Conservation (phyloP, 2,888 invertebrate genomes). For the Cryptophagus acutangulus region DNA sequence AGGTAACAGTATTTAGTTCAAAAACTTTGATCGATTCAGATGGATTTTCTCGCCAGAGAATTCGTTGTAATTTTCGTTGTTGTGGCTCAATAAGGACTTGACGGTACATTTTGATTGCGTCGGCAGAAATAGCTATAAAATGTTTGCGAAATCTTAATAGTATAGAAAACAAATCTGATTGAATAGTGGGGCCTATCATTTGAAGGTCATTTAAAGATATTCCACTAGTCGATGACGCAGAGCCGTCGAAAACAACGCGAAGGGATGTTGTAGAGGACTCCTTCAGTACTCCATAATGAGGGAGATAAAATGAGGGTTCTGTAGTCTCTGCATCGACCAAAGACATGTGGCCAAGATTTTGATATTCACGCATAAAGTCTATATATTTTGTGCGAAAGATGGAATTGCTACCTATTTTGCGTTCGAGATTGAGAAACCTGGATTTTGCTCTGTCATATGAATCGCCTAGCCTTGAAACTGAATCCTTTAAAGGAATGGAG, state of each 20-base stretch:
- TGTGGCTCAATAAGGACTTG: background rate
- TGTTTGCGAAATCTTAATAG: background rate
- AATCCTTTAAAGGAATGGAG: too few relatives aligned
- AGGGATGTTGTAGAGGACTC: conserved; percentile 15
- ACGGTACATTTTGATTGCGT: background rate
- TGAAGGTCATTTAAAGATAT: conserved; percentile 19
- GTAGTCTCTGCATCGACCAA: conserved; percentile 1
- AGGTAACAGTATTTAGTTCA: too few relatives aligned
- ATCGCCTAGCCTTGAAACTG: too few relatives aligned
- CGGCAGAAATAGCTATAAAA: background rate
- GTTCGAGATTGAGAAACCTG: background rate
- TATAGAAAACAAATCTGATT: too few relatives aligned
- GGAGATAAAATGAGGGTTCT: conserved; percentile 11
- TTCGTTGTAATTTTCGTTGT: background rate
- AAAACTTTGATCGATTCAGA: conserved; percentile 7
- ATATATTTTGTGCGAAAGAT: conserved; percentile 9
- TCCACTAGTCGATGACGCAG: conserved; percentile 10
- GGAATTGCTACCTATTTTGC: background rate
- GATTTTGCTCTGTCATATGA: too few relatives aligned
- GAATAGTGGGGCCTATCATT: too few relatives aligned
- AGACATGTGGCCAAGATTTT: conserved; percentile 9
- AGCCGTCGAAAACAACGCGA: conserved; percentile 19
- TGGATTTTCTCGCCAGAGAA: background rate
- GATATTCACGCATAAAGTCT: conserved; percentile 17
- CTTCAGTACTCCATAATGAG: conserved; percentile 14